These are phyloP conservation scores for Poeciliopsis prolifica DNA, from an alignment of 2,113 vertebrate species.

Conservation along the genomic window DNA sequence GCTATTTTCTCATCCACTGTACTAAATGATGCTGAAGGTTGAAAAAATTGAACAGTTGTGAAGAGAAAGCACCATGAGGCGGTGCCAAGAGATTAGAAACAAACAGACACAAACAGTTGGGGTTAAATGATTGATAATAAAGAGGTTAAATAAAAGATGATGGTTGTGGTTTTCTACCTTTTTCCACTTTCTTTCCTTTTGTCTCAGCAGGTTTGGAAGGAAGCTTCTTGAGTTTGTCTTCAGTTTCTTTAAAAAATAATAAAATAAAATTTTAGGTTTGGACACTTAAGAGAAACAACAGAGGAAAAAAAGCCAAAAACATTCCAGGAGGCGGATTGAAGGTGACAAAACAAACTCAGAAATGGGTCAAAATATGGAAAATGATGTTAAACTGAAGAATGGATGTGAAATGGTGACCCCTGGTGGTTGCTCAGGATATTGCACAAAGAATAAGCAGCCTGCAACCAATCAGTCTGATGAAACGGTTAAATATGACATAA, in stretches of 20 bases:
- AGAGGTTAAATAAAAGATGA: slow-evolving; percentile 28
- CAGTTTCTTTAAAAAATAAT: slow-evolving; percentile 59
- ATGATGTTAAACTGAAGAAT: background rate
- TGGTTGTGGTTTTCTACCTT: slow-evolving; percentile 55
- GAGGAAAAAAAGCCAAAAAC: background rate
- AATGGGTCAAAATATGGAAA: background rate
- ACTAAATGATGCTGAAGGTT: slow-evolving; percentile 23
- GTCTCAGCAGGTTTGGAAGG: slow-evolving; percentile 1
- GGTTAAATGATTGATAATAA: slow-evolving; percentile 27
- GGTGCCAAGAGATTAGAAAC: slow-evolving; percentile 67
- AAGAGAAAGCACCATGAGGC: slow-evolving; percentile 63
- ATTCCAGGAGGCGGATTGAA: background rate
- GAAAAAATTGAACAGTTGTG: slow-evolving; percentile 15
- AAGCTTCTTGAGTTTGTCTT: slow-evolving; percentile 28
- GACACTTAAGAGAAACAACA: background rate
- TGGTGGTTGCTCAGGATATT: background rate
- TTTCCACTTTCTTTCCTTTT: slow-evolving; percentile 21
- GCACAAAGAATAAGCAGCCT: slow-evolving; percentile 2
- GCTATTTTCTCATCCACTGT: slow-evolving; percentile 3
- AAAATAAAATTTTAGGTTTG: slow-evolving; percentile 13
- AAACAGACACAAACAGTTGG: slow-evolving; percentile 55
- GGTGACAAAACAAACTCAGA: background rate
- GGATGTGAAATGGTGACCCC: background rate
- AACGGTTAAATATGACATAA: slow-evolving; percentile 10
- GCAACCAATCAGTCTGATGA: background rate